Conservation (phyloP, 2,113 vertebrate species). For the Microcebus griseorufus region DNA sequence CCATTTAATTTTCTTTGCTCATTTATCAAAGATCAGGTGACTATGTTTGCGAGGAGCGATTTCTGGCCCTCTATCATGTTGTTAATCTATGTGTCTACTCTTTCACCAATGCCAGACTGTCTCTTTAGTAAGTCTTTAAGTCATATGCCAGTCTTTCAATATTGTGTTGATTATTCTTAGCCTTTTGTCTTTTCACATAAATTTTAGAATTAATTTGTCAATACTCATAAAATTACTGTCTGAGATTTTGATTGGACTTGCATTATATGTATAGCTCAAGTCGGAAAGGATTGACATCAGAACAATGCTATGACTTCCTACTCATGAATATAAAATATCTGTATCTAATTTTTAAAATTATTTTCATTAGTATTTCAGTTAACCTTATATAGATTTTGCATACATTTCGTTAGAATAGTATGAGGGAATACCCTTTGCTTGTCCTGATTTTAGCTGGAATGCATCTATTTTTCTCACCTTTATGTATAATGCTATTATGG, state of each 20-base stretch:
- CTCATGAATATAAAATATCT: neutral
- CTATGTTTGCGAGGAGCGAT: neutral
- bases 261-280: neutral
- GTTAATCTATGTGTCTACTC: neutral
- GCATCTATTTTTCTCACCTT: neutral
- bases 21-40: neutral
- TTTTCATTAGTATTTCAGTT: neutral
- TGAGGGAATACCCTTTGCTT: neutral
- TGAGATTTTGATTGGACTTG: neutral
- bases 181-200: neutral
- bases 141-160: too few species aligned
- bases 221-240: neutral
- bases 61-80: neutral
- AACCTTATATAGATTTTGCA: too few species aligned
- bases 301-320: neutral
- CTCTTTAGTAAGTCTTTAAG: too few species aligned
- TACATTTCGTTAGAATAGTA: too few species aligned
- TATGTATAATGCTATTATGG: neutral
- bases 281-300: neutral
- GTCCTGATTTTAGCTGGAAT: too few species aligned
- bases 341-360: neutral
- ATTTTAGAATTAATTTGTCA: neutral
- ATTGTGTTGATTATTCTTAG: too few species aligned
- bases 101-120: neutral
- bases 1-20: neutral